Conservation (phyloP, 2,113 vertebrate species). For the Solea solea region DNA sequence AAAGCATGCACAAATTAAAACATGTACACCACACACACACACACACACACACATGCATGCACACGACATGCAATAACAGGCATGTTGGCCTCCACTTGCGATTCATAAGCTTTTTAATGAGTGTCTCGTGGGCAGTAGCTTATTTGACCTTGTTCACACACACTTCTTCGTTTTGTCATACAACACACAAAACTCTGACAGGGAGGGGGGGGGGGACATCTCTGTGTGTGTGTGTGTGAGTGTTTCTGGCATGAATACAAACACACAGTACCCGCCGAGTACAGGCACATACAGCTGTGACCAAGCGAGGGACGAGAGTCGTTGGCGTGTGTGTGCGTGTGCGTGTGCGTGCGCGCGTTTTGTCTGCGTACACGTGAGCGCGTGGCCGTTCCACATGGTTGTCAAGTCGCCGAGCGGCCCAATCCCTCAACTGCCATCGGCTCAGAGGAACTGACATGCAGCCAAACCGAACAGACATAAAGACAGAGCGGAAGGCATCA, state of each 20-base stretch:
- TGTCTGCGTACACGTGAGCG: constrained; percentile 17
- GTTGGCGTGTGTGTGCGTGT: too few species aligned
- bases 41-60: not conserved
- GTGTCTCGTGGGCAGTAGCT: constrained; percentile 21
- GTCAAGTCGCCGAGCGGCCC: constrained; percentile 62
- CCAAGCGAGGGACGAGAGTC: not conserved
- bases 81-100: constrained; percentile 35
- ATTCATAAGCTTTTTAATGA: constrained; percentile 68
- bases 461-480: constrained; percentile 61
- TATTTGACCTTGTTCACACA: constrained; percentile 44
- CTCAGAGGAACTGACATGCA: constrained; percentile 50
- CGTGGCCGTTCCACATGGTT: constrained; percentile 52
- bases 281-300: not conserved
- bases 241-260: not conserved
- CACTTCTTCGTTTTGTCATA: constrained; percentile 45
- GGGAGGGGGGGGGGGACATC: constrained; percentile 29
- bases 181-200: constrained; percentile 50
- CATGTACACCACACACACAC: not conserved
- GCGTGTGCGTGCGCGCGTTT: not conserved
- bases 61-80: not conserved
- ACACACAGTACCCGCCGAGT: not conserved
- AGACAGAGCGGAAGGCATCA: constrained; percentile 73
- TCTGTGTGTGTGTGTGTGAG: constrained; percentile 30
- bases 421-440: constrained; percentile 69
- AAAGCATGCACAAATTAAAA: not conserved